These are phyloP conservation scores for Sicus ferrugineus DNA, from an alignment of 2,888 invertebrate genomes.

Conservation along the genomic window DNA sequence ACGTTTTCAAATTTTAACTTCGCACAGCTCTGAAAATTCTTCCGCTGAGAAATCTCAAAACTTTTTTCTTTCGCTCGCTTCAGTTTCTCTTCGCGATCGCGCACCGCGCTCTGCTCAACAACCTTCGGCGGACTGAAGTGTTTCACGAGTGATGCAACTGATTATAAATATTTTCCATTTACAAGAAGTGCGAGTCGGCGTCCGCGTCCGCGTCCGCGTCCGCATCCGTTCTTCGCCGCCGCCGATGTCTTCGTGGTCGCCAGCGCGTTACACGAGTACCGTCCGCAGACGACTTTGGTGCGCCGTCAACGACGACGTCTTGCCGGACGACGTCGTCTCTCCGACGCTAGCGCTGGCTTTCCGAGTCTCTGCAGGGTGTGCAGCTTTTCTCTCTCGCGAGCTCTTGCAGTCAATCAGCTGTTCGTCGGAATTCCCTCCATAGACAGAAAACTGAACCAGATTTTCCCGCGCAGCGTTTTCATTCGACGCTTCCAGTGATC, in stretches of 20 bases:
- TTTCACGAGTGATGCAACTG: constrained; percentile 65
- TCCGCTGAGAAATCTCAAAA: background rate
- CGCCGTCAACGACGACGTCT: constrained; percentile 37
- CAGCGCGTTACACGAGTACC: constrained; percentile 24
- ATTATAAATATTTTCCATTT: constrained; percentile 62
- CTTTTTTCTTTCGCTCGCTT: constrained; percentile 14
- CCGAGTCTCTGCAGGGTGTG: background rate
- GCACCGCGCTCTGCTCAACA: constrained; percentile 55
- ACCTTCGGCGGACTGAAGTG: constrained; percentile 65
- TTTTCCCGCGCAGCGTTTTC: constrained; percentile 30
- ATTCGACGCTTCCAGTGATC: constrained; percentile 28
- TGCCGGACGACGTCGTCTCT: background rate
- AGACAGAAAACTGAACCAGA: constrained; percentile 10
- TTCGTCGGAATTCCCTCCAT: constrained; percentile 14
- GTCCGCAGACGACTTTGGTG: constrained; percentile 28
- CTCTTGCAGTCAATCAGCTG: constrained; percentile 9
- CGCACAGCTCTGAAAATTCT: background rate
- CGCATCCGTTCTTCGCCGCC: constrained; percentile 42
- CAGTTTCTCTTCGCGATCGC: constrained; percentile 39
- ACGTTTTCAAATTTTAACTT: background rate
- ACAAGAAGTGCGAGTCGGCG: constrained; percentile 55
- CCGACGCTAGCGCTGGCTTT: background rate
- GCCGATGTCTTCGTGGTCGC: constrained; percentile 27
- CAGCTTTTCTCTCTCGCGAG: constrained; percentile 14
- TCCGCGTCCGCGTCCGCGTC: constrained; percentile 52